Percentiles rank a stretch among this genome's conserved stretches.
These are phyloP conservation scores for Liposcelis brunnea DNA, from an alignment of 2,888 invertebrate genomes.

Conservation along the genomic window DNA sequence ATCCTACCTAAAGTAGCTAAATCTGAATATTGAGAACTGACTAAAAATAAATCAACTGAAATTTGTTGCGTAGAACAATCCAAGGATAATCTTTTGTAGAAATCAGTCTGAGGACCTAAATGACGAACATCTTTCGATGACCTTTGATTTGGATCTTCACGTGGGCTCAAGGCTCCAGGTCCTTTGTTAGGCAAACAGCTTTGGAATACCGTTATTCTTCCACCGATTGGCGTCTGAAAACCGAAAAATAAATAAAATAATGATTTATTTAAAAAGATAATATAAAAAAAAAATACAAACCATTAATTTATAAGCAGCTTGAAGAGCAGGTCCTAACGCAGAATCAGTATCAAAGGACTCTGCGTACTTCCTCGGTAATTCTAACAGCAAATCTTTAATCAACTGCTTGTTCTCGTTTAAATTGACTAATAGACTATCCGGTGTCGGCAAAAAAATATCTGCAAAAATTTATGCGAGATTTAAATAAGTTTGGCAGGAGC, in stretches of 20 bases:
- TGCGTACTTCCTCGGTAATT: conserved; percentile 58
- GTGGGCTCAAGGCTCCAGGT: conserved; percentile 67
- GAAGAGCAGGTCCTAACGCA: conserved; percentile 83
- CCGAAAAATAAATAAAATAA: conserved; percentile 10
- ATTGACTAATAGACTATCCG: conserved; percentile 84
- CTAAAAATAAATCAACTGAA: conserved; percentile 85
- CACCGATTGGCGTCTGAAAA: conserved; percentile 67
- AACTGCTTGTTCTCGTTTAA: conserved; percentile 67
- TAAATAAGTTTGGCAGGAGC: no score
- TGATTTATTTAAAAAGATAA: neutral
- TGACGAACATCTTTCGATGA: conserved; percentile 65
- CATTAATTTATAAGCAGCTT: conserved; percentile 82
- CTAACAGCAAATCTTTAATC: conserved; percentile 53
- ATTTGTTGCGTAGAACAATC: conserved; percentile 95
- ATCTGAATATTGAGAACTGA: conserved; percentile 88
- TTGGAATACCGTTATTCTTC: conserved; percentile 88
- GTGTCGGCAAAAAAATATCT: conserved; percentile 90
- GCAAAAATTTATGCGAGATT: conserved; percentile 17
- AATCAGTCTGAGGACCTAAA: conserved; percentile 90
- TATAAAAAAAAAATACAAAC: conserved; percentile 37
- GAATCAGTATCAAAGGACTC: conserved; percentile 53
- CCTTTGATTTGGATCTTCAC: conserved; percentile 79
- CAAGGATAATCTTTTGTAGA: conserved; percentile 87
- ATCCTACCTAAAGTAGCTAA: conserved; percentile 74
- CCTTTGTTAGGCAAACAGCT: conserved; percentile 72